Conservation (phyloP, 2,797 vertebrate species). For the Semaprochilodus insignis region DNA sequence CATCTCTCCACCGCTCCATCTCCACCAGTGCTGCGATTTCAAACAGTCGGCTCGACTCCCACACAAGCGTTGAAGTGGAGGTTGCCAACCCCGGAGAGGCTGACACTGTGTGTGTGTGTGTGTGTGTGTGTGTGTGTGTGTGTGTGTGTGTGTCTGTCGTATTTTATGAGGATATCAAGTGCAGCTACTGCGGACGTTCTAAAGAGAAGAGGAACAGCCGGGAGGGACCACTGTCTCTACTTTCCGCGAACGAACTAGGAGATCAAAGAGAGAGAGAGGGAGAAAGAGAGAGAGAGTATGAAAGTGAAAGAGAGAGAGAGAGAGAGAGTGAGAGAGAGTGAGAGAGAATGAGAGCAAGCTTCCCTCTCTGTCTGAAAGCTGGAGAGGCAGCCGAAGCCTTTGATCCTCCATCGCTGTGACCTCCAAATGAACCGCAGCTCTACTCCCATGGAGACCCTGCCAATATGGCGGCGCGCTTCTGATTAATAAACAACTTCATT, state of each 20-base stretch:
- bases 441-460: slow-evolving; percentile 45
- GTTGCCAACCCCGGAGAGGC: slow-evolving; percentile 50
- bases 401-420: slow-evolving; percentile 63
- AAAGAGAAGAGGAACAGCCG: slow-evolving; percentile 79
- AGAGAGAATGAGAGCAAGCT: slow-evolving; percentile 22
- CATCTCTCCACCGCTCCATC: slow-evolving; percentile 14
- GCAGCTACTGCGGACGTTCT: slow-evolving; percentile 74
- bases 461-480: slow-evolving; percentile 54
- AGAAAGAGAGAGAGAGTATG: slow-evolving; percentile 14
- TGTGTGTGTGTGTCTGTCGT: slow-evolving; percentile 32
- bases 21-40: slow-evolving; percentile 49
- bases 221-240: slow-evolving; percentile 77
- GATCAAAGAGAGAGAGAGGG: slow-evolving; percentile 53
- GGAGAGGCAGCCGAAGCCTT: slow-evolving; percentile 54
- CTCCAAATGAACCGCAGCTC: slow-evolving; percentile 54
- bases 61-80: slow-evolving; percentile 52
- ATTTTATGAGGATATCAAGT: slow-evolving; percentile 73
- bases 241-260: slow-evolving; percentile 64
- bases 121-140: slow-evolving; percentile 20
- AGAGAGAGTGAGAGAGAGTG: slow-evolving; percentile 26
- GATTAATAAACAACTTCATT: slow-evolving; percentile 57
- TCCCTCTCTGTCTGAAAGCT: slow-evolving; percentile 41
- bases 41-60: slow-evolving; percentile 52
- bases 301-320: slow-evolving; percentile 54
- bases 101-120: slow-evolving; percentile 34